These are phyloP conservation scores for Pseudorasbora parva DNA, from an alignment of 2,113 vertebrate genomes.

Conservation along the genomic window DNA sequence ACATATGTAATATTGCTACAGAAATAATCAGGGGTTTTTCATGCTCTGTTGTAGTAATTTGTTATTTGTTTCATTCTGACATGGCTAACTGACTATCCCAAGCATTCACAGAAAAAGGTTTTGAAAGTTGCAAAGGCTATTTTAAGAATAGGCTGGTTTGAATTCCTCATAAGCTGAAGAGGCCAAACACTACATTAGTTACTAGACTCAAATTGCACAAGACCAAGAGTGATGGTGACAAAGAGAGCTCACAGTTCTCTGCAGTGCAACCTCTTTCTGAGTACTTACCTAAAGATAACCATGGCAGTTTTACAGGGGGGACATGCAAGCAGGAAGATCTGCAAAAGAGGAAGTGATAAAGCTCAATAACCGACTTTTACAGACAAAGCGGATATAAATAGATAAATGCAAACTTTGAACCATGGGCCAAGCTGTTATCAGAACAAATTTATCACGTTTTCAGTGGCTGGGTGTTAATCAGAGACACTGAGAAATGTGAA, in stretches of 20 bases:
- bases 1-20: too few relatives aligned
- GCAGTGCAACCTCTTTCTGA: not conserved
- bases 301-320: conserved; percentile 87
- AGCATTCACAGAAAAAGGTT: not conserved
- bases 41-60: too few relatives aligned
- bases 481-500: not conserved
- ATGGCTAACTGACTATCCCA: too few relatives aligned
- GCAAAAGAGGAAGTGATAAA: conserved; percentile 66
- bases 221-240: not conserved
- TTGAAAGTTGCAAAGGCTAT: conserved; percentile 44
- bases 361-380: not conserved
- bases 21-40: too few relatives aligned
- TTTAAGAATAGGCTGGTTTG: conserved; percentile 16
- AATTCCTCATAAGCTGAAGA: not conserved
- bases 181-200: not conserved
- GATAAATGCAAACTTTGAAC: not conserved
- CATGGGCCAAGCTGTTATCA: not conserved
- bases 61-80: too few relatives aligned
- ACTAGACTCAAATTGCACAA: not conserved
- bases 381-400: not conserved
- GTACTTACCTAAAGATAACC: conserved; percentile 90
- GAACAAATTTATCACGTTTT: not conserved
- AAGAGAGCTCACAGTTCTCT: not conserved
- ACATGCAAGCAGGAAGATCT: conserved; percentile 97
- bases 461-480: not conserved